Evolutionary conservation across 2,797 vertebrate genomes (phyloP), one percentile per base, ranked within the genome.

Genomic region (Siniperca undulata): DNA sequence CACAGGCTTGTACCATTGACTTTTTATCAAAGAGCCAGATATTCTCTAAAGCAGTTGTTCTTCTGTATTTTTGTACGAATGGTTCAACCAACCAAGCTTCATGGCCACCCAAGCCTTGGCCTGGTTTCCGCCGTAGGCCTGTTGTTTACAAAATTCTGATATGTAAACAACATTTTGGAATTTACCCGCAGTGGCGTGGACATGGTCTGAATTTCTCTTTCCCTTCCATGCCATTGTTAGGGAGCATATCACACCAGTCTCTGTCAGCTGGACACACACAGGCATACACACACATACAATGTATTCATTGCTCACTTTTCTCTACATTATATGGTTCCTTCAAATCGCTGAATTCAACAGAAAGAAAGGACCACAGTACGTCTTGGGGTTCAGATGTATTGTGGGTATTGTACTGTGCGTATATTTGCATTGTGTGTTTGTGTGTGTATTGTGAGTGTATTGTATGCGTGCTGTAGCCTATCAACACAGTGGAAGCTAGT

Each of bases 291-390:
- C 67, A 60, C 56, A 48, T 34, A 42, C 58, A 86, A 56, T 48
- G 70, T 42, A 59, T 82, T 64, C 48, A 56, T 73, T 79, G 77
- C 88, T 82, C 80, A 70, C 65, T 69, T 87, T 80, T 12, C 71
- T 78, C 72, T 78, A 77, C 71, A 86, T 78, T 80, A 86, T 81
- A 78, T 78, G 69, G 55, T 74, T 87, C 83, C 90, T 89, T 90
- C 52, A 76, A 48, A 80, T 70, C 3, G n/a, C 76, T 80, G 75
- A 80, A 74, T n/a, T 69, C 71, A 74, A 61, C 62, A 71, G 70
- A 82, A 53, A 82, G 53, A 89, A 85, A 82, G 44, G 56, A 60
- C 22, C 74, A 70, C 79, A 84, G 83, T 77, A 62, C 53, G 65
- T 69, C 53, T 76, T 8, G 17, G 56, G 38, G 36, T 66, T 74